These are phyloP conservation scores for Lithosia quadra DNA, from an alignment of 2,888 invertebrate genomes.

Conservation along the genomic window DNA sequence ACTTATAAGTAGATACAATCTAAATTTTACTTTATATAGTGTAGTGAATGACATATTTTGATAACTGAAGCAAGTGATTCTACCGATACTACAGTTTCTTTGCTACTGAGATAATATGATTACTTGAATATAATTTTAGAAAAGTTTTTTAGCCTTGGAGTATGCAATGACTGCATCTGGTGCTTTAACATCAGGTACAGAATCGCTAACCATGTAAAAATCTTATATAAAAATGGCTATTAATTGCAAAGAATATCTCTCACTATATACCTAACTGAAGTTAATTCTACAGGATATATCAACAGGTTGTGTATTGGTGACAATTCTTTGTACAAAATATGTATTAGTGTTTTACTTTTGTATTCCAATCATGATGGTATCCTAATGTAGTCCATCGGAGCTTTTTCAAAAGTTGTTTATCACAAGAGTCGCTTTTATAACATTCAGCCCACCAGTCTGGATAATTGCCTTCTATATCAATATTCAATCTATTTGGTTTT, in stretches of 20 bases:
- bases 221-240: not conserved
- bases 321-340: not conserved
- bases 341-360: conserved; percentile 89
- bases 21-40: too few relatives aligned
- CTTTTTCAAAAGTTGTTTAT: conserved; percentile 74
- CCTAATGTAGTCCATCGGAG: conserved; percentile 98
- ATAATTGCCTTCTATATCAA: conserved; percentile 82
- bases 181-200: not conserved
- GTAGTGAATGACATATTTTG: too few relatives aligned
- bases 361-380: conserved; percentile 99
- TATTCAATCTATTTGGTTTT: conserved; percentile 90
- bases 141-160: too few relatives aligned
- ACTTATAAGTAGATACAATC: too few relatives aligned
- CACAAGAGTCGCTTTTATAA: conserved; percentile 72
- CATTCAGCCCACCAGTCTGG: conserved; percentile 90
- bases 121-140: too few relatives aligned
- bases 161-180: not conserved
- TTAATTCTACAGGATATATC: too few relatives aligned
- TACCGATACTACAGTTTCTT: too few relatives aligned
- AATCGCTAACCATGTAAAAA: not conserved
- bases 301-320: not conserved
- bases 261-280: too few relatives aligned
- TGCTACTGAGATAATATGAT: too few relatives aligned
- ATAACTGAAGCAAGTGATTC: too few relatives aligned
- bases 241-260: too few relatives aligned